Evolutionary conservation across 2,113 vertebrate species (phyloP), one percentile per base, ranked within the genome.

Genomic region (Coptodon rendalli): DNA sequence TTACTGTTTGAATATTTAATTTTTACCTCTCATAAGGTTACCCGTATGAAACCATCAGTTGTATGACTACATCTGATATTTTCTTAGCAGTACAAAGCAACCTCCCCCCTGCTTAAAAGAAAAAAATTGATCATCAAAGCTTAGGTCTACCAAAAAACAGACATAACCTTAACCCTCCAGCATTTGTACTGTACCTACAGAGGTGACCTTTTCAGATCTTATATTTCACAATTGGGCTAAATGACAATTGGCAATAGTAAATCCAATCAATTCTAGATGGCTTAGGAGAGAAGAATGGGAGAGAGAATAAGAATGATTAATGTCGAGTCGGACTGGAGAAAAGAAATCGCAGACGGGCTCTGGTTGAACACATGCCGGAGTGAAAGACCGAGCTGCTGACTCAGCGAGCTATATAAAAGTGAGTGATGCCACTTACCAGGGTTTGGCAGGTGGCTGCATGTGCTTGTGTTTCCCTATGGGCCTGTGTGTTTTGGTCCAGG

Each of bases 341-440:
- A 91, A 66, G 40, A 66, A 91, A 92, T 83, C 90, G 54, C 68
- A 85, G 86, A 86, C n/a, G 9, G 48, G 31, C 50, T 71, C 53
- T 54, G 87, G 82, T 84, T 57, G 4, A 87, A 66, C 43, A 24
- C 54, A 24, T 22, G 17, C 22, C 56, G 81, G 68, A 54, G 34
- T 19, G 52, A 85, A 19, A 80, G 24, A 36, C 17, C 29, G 38
- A 86, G 34, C 29, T 83, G 91, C 86, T 94, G 93, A 95, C 86
- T 95, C 85, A 91, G 92, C 86, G 53, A 38, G 36, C 48, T 50
- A 73, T 76, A 87, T 84, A 89, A 92, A 92, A 82, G 43, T 93
- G 92, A 93, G 57, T 80, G 78, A 95, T 92, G 81, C 88, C 76
- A 85, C 68, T 81, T 34, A 81, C 59, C 43, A 57, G 48, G 13